Base-by-base conservation (phyloP, 2,888 invertebrate genomes). In the Plusia festucae region DNA sequence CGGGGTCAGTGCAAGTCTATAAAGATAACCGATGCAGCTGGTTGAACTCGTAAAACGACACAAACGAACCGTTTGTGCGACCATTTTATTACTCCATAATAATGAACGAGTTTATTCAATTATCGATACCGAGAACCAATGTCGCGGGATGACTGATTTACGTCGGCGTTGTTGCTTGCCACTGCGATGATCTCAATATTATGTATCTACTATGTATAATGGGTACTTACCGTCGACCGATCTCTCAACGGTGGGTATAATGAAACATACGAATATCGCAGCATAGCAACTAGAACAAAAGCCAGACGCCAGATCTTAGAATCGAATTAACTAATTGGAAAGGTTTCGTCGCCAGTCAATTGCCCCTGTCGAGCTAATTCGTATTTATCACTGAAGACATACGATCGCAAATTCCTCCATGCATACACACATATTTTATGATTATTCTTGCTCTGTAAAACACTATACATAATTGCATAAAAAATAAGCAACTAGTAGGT, bases 61-160 rank as follows among this genome's bases (percentile, higher is more conserved):
- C 92, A 94, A 91, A 89, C 92, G 88, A 77, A 73, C 81, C 85
- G 88, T 84, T 90, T 94, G 92, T 94, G 82, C 85, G 82, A 79
- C 79, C 84, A 79, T 90, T 93, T 93, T 92, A 93, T 90, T 89
- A 86, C 87, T 87, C 80, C 85, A 86, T 86, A 87, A 88, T 92
- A 92, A 93, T 92, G 92, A 93, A 93, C 89, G 91, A 92, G 91
- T 93, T 92, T 93, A 93, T 93, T 93, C 90, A 93, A 93, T 93
- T 91, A 93, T 90, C 89, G 88, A 88, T 92, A 91, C 92, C 82
- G 76, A 89, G 92, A 91, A 91, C 85, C 85, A 87, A 91, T 90
- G 91, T 90, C 88, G 85, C 84, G 66, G 83, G 90, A 88, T 86
- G 91, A 92, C 86, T 91, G 91, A 93, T 92, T 92, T 93, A 90